phyloP scores from a whole-genome alignment of 2,113 vertebrate species.

The Epinephelus cyanopodus region DNA sequence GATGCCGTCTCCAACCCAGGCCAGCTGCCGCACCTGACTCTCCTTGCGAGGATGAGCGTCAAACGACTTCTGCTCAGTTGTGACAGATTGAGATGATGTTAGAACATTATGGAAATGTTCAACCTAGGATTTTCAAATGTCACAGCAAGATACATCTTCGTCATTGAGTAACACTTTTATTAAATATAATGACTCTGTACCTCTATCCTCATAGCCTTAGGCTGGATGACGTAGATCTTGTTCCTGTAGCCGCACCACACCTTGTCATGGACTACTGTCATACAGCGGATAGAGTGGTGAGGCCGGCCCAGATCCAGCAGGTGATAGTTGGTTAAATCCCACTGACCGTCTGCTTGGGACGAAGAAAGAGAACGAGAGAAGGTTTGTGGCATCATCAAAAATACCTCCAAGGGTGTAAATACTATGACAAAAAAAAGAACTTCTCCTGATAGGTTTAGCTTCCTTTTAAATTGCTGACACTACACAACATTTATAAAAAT shows the following conservation, averaged over 20 bases:
- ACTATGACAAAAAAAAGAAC: neutral
- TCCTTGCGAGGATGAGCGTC: constrained; percentile 97
- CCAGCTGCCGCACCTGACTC: constrained; percentile 97
- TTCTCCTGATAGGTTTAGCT: neutral
- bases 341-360: constrained; percentile 89
- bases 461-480: neutral
- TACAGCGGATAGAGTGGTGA: constrained; percentile 98
- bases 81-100: neutral
- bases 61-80: constrained; percentile 90
- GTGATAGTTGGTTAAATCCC: constrained; percentile 98
- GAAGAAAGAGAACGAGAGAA: constrained; percentile 4
- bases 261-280: constrained; percentile 95
- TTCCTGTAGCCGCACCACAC: constrained; percentile 99
- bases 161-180: neutral
- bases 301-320: constrained; percentile 96
- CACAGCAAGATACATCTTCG: neutral
- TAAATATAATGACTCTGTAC: constrained; percentile 63
- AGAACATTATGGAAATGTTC: neutral
- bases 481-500: no score
- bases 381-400: neutral
- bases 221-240: constrained; percentile 98
- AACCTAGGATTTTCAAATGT: neutral
- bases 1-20: constrained; percentile 97
- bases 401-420: neutral
- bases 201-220: constrained; percentile 99